These are phyloP conservation scores for Crypturellus tataupa DNA, from an alignment of 2,797 vertebrate species.

Conservation along the genomic window DNA sequence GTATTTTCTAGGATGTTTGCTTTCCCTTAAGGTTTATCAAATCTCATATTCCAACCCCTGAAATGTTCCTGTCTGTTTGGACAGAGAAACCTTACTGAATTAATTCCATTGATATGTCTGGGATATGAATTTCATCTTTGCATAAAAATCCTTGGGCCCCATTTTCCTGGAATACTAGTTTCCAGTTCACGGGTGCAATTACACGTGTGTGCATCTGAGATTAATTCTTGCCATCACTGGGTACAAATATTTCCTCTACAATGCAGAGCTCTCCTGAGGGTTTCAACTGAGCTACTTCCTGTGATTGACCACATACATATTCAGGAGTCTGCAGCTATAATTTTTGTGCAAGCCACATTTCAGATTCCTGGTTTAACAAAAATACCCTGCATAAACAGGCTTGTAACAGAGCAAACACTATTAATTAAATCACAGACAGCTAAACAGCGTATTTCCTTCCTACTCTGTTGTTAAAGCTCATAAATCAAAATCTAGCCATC, in stretches of 20 bases:
- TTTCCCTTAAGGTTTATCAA: not conserved
- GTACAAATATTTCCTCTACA: not conserved
- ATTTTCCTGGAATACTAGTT: not conserved
- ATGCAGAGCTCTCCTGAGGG: not conserved
- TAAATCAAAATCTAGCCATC: not conserved
- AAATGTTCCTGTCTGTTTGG: not conserved
- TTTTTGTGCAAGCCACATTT: constrained; percentile 1
- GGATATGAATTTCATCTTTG: not conserved
- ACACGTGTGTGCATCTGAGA: not conserved
- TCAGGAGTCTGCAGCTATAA: accelerated
- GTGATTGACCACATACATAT: not conserved
- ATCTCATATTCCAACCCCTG: not conserved
- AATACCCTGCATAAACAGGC: not conserved
- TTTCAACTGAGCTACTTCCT: not conserved
- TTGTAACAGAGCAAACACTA: not conserved
- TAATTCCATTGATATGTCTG: not conserved
- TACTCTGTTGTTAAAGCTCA: not conserved
- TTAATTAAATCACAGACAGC: not conserved
- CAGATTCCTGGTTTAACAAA: not conserved
- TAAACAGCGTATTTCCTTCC: not conserved
- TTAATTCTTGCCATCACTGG: not conserved
- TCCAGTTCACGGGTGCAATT: not conserved
- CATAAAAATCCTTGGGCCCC: not conserved
- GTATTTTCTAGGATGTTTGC: not conserved
- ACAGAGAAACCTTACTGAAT: not conserved